Percentiles rank a stretch among this genome's conserved stretches.
Evolutionary conservation across 2,888 invertebrate genomes (phyloP).

Genomic region (Spisula solida): DNA sequence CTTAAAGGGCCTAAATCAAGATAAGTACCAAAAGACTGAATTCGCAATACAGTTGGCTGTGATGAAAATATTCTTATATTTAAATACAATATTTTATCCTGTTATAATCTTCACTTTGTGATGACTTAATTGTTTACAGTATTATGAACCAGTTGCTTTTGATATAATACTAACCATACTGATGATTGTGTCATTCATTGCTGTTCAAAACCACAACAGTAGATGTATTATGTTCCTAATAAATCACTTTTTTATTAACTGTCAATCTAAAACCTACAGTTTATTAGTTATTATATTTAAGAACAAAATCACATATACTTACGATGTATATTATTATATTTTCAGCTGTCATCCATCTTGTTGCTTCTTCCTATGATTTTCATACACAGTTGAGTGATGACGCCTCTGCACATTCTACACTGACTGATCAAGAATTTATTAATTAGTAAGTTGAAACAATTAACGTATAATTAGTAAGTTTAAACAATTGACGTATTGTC

Average conservation of each 20-base stretch:
- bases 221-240: not conserved
- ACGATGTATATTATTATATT: not conserved
- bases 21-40: no score
- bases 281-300: not conserved
- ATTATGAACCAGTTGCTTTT: no score
- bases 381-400: not conserved
- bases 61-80: no score
- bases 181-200: not conserved
- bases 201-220: not conserved
- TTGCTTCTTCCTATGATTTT: not conserved
- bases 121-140: no score
- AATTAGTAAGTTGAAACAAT: slow-evolving; percentile 8
- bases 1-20: no score
- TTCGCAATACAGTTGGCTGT: no score
- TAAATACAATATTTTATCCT: no score
- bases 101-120: no score
- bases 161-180: no score
- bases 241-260: not conserved
- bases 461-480: not conserved
- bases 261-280: not conserved
- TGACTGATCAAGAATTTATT: not conserved
- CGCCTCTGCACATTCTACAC: slow-evolving; percentile 3
- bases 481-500: not conserved
- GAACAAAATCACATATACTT: not conserved
- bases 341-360: slow-evolving; percentile 4